These are phyloP conservation scores for Ranitomeya imitator DNA, from an alignment of 2,113 vertebrate species.

Conservation along the genomic window DNA sequence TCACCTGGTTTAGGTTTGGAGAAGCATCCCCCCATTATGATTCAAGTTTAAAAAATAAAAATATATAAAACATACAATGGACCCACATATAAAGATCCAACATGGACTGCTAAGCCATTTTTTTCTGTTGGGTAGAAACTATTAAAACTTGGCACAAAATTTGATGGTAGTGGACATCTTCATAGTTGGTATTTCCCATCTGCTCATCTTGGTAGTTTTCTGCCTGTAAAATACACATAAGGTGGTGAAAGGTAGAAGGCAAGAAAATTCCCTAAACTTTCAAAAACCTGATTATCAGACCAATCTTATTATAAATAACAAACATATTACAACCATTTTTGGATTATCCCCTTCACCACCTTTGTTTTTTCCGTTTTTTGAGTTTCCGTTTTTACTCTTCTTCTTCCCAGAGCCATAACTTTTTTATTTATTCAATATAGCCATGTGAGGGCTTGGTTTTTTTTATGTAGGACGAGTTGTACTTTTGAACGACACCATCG, in stretches of 20 bases:
- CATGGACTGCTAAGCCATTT: accelerated
- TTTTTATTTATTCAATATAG: too few relatives aligned
- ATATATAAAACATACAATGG: background rate
- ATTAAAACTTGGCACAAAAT: background rate
- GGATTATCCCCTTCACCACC: too few relatives aligned
- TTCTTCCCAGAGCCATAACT: too few relatives aligned
- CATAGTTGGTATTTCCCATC: background rate
- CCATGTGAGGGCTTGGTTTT: too few relatives aligned
- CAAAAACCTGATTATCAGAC: background rate
- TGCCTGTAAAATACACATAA: conserved; percentile 12
- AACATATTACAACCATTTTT: too few relatives aligned
- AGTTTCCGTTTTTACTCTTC: too few relatives aligned
- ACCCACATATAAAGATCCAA: background rate
- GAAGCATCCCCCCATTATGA: conserved; percentile 96
- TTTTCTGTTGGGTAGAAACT: accelerated
- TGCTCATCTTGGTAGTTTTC: conserved; percentile 18
- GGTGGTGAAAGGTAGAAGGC: background rate
- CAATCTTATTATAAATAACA: background rate
- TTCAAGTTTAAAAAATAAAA: conserved; percentile 57
- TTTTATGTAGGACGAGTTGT: too few relatives aligned
- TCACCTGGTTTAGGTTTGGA: conserved; percentile 98
- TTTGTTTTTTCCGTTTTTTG: too few relatives aligned
- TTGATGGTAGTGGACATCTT: background rate
- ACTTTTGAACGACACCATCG: too few relatives aligned
- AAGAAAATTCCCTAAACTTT: background rate